phyloP scores from a whole-genome alignment of 1,140 invertebrate genomes.

The Hyposmocoma kahamanoa region DNA sequence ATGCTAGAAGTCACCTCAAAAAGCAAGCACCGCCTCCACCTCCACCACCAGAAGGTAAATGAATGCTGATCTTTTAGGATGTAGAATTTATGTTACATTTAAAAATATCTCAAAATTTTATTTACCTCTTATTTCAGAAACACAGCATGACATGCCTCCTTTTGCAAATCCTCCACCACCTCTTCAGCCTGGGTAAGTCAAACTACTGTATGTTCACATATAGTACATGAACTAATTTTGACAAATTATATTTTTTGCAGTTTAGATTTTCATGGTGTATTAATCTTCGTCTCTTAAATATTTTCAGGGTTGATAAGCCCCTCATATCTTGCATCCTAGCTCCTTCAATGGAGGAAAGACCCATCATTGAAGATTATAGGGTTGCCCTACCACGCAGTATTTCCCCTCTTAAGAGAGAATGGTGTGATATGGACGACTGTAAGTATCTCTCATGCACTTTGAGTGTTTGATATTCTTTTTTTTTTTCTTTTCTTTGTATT shows the following conservation, averaged over 20 bases:
- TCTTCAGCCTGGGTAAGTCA: not conserved
- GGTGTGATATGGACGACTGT: not conserved
- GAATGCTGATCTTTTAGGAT: too few relatives aligned
- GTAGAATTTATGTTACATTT: too few relatives aligned
- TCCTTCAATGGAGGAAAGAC: not conserved
- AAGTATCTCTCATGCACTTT: not conserved
- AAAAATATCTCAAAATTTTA: not conserved
- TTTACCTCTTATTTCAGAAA: not conserved
- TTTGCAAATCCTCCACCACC: not conserved
- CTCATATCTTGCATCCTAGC: too few relatives aligned
- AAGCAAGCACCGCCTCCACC: not conserved
- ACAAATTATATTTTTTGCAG: too few relatives aligned
- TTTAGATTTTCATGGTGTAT: too few relatives aligned
- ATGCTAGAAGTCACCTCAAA: not conserved
- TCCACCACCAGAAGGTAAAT: not conserved
- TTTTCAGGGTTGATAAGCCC: too few relatives aligned
- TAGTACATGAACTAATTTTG: too few relatives aligned
- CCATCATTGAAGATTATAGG: not conserved
- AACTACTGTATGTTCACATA: too few relatives aligned
- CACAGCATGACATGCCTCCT: not conserved
- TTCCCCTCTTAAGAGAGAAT: not conserved
- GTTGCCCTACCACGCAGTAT: not conserved
- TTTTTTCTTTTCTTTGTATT: too few relatives aligned
- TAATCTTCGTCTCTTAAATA: too few relatives aligned
- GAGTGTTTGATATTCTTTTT: too few relatives aligned